Percentiles rank a stretch among this genome's conserved stretches.
phyloP scores from a whole-genome alignment of 1,140 invertebrate genomes.

The Chelonus insularis region DNA sequence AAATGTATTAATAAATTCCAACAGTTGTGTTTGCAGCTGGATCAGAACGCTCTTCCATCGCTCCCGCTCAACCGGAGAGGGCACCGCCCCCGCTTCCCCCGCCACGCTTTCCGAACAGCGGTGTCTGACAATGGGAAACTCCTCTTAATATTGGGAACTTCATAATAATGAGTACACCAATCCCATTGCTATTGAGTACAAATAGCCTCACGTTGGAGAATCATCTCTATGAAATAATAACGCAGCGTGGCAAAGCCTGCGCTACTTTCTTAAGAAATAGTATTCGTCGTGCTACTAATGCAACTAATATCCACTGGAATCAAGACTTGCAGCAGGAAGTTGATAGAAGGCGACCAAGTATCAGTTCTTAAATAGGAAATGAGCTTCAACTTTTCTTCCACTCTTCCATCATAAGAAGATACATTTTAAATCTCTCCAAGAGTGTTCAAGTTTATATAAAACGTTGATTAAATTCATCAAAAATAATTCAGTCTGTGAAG shows the following conservation, averaged over 20 bases:
- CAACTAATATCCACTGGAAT: conserved; percentile 33
- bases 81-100: conserved; percentile 70
- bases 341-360: background rate
- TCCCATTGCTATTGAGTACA: conserved; percentile 47
- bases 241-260: conserved; percentile 62
- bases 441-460: conserved; percentile 20
- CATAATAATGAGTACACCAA: conserved; percentile 54
- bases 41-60: conserved; percentile 67
- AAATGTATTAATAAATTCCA: conserved; percentile 23
- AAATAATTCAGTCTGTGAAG: background rate
- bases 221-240: conserved; percentile 61
- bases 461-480: background rate
- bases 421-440: conserved; percentile 2
- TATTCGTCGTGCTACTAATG: conserved; percentile 38
- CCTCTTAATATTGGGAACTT: conserved; percentile 60
- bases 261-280: conserved; percentile 62
- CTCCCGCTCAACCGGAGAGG: conserved; percentile 61
- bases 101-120: conserved; percentile 69
- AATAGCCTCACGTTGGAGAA: conserved; percentile 57
- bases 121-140: conserved; percentile 72
- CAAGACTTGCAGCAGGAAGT: conserved; percentile 14
- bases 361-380: background rate
- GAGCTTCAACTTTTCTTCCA: too few relatives aligned
- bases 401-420: too few relatives aligned
- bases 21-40: conserved; percentile 65